These are phyloP conservation scores for Tragulus kanchil DNA, from an alignment of 2,113 vertebrate species.

Conservation along the genomic window DNA sequence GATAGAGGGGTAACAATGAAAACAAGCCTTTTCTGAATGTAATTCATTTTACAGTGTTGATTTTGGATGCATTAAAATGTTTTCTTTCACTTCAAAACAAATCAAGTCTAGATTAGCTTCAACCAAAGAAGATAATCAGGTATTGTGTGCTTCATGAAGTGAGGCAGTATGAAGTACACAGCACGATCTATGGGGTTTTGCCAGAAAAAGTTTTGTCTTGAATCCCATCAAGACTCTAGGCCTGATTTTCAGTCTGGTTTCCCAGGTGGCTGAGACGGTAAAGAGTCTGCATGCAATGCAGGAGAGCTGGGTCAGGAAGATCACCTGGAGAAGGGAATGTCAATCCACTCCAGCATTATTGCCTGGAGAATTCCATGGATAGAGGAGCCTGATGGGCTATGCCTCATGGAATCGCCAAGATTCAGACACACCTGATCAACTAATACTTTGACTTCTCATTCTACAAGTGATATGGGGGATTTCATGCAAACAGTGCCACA, in stretches of 20 bases:
- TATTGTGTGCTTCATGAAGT: neutral
- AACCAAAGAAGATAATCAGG: neutral
- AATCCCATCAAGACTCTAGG: neutral
- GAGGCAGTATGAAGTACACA: neutral
- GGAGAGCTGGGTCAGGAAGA: neutral
- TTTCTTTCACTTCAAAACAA: constrained; percentile 24
- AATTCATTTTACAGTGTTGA: neutral
- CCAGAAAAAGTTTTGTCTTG: neutral
- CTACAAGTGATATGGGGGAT: neutral
- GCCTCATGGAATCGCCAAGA: neutral
- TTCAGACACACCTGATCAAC: neutral
- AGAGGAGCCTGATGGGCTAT: neutral
- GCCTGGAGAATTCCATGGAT: neutral
- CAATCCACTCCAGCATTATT: neutral
- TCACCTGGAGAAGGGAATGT: neutral
- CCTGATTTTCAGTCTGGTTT: neutral
- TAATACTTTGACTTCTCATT: too few relatives aligned
- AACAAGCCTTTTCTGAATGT: neutral
- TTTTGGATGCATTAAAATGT: neutral
- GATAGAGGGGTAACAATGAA: neutral
- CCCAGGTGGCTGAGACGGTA: neutral
- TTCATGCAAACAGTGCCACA: neutral
- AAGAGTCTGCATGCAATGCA: neutral
- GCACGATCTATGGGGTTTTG: neutral
- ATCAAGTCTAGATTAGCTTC: neutral